Percentiles rank a stretch among this genome's conserved stretches.
Conservation (phyloP, 2,797 vertebrate species). For the Mallotus villosus region DNA sequence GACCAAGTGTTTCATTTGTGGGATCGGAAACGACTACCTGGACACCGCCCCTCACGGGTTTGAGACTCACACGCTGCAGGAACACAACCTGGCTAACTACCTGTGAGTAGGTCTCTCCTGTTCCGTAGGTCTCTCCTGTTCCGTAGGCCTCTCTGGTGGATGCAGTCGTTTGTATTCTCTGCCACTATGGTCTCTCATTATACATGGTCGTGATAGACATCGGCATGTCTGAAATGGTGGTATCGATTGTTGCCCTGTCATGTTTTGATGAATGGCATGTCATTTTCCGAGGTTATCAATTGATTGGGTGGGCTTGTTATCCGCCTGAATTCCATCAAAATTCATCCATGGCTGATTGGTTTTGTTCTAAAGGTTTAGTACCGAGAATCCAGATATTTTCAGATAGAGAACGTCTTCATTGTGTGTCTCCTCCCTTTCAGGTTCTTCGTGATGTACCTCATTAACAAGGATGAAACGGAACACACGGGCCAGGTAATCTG, state of each 20-base stretch:
- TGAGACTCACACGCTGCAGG: slow-evolving; percentile 77
- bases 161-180: no score
- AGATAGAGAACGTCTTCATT: not conserved
- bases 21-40: slow-evolving; percentile 77
- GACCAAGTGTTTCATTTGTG: slow-evolving; percentile 82
- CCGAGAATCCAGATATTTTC: not conserved
- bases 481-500: slow-evolving; percentile 76
- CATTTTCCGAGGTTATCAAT: not conserved
- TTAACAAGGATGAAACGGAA: slow-evolving; percentile 80
- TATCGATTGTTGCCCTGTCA: no score
- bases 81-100: slow-evolving; percentile 81
- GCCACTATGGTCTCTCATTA: no score
- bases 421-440: slow-evolving; percentile 45
- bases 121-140: slow-evolving; percentile 1
- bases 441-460: slow-evolving; percentile 80
- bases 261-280: no score
- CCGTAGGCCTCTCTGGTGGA: not conserved
- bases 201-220: no score
- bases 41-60: slow-evolving; percentile 76
- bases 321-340: not conserved
- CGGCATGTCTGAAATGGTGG: no score
- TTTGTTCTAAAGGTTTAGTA: not conserved
- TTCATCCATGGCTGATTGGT: not conserved
- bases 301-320: not conserved
- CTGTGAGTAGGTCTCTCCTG: slow-evolving; percentile 70